A percentile compares a stretch with the other conserved stretches of the same genome.
phyloP scores from a whole-genome alignment of 30 jellyfish, hydroid and myxozoan genomes.

The Phacellophora camtschatica region DNA sequence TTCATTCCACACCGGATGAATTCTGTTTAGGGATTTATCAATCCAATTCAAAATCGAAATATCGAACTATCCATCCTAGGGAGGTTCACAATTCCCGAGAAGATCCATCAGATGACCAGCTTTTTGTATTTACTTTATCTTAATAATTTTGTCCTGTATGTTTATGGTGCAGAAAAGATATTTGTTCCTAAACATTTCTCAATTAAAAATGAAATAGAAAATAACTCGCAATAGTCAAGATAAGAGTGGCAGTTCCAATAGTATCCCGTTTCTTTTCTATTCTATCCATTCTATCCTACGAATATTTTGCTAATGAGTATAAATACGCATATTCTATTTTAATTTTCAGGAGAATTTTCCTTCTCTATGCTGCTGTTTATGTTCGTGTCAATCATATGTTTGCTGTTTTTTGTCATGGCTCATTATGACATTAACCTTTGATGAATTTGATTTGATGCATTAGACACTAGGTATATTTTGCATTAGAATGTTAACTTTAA shows the following conservation, averaged over 20 bases:
- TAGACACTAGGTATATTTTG: not conserved
- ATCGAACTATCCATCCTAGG: no score
- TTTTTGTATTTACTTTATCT: no score
- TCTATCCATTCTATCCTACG: not conserved
- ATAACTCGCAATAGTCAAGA: not conserved
- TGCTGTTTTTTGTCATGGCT: constrained; percentile 37
- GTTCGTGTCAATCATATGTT: constrained; percentile 34
- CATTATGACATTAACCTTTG: constrained; percentile 67
- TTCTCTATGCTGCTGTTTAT: constrained; percentile 41
- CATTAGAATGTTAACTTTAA: not conserved
- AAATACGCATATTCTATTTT: not conserved
- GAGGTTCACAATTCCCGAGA: no score
- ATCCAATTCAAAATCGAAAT: no score
- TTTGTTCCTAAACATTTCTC: no score
- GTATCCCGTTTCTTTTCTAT: not conserved
- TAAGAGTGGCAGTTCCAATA: not conserved
- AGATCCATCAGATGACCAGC: no score
- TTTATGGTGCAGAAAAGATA: no score
- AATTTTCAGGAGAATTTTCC: constrained; percentile 66
- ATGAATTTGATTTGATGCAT: not conserved
- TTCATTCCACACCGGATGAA: no score
- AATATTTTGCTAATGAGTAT: not conserved
- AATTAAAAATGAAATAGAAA: not conserved
- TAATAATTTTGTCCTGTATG: no score
- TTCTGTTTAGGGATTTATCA: no score